Evolutionary conservation across 2,113 vertebrate genomes (phyloP).

Genomic region (Erinaceus europaeus): DNA sequence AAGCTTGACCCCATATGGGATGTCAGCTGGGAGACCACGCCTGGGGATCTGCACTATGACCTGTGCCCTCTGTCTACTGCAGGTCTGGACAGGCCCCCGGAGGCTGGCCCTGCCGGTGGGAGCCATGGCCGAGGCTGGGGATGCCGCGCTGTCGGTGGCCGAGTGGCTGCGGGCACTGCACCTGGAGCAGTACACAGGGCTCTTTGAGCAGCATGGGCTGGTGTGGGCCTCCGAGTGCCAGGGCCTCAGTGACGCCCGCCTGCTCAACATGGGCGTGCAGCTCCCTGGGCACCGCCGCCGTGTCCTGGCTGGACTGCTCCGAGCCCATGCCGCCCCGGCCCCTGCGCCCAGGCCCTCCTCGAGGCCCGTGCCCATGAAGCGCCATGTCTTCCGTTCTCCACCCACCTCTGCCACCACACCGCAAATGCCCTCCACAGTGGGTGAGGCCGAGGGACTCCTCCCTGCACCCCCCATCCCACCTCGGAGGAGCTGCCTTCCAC

Average conservation of each 20-base stretch:
- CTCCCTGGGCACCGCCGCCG: constrained; percentile 92
- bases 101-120: not conserved
- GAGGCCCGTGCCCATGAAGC: constrained; percentile 85
- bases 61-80: not conserved
- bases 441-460: fast-evolving
- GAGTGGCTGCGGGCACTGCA: constrained; percentile 89
- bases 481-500: constrained; percentile 84
- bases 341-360: constrained; percentile 1
- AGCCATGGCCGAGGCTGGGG: constrained; percentile 79
- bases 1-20: not conserved
- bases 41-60: not conserved
- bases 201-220: constrained; percentile 82
- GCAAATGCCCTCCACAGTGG: fast-evolving
- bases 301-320: constrained; percentile 88
- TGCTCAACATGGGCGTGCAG: constrained; percentile 86
- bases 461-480: constrained; percentile 89
- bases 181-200: constrained; percentile 89
- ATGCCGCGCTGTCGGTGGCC: constrained; percentile 64
- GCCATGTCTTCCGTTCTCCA: constrained; percentile 81
- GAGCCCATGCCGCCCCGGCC: constrained; percentile 62
- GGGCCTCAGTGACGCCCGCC: constrained; percentile 77
- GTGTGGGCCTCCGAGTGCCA: constrained; percentile 82
- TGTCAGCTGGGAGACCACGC: not conserved
- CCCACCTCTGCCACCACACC: not conserved
- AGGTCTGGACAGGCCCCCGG: constrained; percentile 52